Percentiles rank a stretch among this genome's conserved stretches.
Conservation (phyloP, 2,888 invertebrate species). For the Zonitis immaculata region DNA sequence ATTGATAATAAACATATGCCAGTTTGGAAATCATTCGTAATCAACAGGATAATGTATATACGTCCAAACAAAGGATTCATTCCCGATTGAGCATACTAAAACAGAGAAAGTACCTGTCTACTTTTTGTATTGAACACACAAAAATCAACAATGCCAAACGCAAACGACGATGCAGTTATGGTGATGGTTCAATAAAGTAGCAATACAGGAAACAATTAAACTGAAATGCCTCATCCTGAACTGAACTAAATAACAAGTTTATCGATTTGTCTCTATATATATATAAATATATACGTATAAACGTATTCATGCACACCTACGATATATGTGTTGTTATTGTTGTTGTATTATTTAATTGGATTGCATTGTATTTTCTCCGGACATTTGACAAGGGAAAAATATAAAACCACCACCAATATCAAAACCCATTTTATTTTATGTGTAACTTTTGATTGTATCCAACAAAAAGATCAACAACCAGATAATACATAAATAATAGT, state of each 20-base stretch:
- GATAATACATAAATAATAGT: too few relatives aligned
- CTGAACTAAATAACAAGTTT: constrained; percentile 14
- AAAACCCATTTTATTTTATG: background rate
- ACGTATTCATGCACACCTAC: background rate
- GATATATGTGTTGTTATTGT: constrained; percentile 5
- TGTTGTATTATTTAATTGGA: constrained; percentile 18
- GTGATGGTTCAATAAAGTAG: constrained; percentile 19
- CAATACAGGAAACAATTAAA: constrained; percentile 21
- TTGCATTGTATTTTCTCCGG: constrained; percentile 16
- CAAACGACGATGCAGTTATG: constrained; percentile 12
- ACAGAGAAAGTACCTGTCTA: too few relatives aligned
- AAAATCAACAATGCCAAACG: too few relatives aligned
- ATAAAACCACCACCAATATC: constrained; percentile 3
- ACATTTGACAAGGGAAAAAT: constrained; percentile 13
- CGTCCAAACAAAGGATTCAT: background rate
- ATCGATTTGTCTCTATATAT: too few relatives aligned
- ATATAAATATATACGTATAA: background rate
- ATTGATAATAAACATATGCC: too few relatives aligned
- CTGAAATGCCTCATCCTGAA: constrained; percentile 18
- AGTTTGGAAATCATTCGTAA: too few relatives aligned
- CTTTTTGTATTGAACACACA: too few relatives aligned
- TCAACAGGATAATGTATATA: background rate
- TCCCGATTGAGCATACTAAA: too few relatives aligned
- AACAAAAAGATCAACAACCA: too few relatives aligned
- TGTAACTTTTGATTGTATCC: too few relatives aligned